phyloP scores from a whole-genome alignment of 2,113 vertebrate species.

The Sander vitreus region DNA sequence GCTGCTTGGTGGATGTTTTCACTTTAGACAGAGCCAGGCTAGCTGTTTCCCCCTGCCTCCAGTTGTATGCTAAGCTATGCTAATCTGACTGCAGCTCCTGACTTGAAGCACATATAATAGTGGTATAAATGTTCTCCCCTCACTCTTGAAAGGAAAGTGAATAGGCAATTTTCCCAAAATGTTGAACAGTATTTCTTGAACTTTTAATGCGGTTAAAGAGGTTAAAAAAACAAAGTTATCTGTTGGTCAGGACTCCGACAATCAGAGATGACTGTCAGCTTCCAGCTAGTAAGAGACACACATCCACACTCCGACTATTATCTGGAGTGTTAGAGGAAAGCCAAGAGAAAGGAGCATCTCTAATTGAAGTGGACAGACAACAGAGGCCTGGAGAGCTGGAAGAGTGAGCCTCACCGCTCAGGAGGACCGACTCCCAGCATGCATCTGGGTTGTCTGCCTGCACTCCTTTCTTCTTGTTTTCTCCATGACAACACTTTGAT shows the following conservation, averaged over 20 bases:
- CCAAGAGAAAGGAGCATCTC: neutral
- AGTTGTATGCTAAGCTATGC: neutral
- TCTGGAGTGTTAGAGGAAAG: slow-evolving; percentile 19
- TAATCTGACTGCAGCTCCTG: neutral
- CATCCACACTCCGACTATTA: neutral
- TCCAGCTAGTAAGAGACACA: neutral
- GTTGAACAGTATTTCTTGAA: neutral
- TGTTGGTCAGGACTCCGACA: neutral
- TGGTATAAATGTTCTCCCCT: neutral
- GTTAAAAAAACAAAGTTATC: neutral
- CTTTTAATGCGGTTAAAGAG: neutral
- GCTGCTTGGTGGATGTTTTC: neutral
- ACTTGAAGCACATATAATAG: too few relatives aligned
- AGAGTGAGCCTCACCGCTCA: neutral
- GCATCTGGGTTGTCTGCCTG: neutral
- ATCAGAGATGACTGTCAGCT: neutral
- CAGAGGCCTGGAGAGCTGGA: slow-evolving; percentile 19
- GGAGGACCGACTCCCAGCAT: slow-evolving; percentile 14
- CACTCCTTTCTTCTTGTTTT: neutral
- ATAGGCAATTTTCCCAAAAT: neutral
- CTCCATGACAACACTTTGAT: slow-evolving; percentile 37
- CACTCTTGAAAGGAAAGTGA: neutral
- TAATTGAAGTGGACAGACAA: slow-evolving; percentile 43
- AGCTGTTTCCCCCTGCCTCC: neutral
- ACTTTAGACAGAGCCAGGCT: neutral